These are phyloP conservation scores for Rhodeus uyekii DNA, from an alignment of 2,797 vertebrate species.

Conservation along the genomic window DNA sequence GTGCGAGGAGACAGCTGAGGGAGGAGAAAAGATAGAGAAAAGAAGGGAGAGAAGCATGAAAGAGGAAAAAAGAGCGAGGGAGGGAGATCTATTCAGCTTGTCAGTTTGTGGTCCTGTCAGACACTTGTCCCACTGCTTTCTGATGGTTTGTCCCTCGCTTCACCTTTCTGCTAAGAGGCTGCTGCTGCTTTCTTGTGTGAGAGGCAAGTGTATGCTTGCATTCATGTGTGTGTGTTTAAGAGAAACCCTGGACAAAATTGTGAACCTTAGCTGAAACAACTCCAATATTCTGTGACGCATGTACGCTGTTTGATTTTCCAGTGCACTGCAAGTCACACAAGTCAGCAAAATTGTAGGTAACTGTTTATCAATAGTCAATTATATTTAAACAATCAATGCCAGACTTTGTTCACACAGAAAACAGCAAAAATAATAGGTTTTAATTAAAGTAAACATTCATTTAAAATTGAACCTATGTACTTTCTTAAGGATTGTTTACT, in stretches of 20 bases:
- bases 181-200: constrained; percentile 58
- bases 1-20: constrained; percentile 38
- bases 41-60: constrained; percentile 22
- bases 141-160: constrained; percentile 73
- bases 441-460: not conserved
- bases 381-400: not conserved
- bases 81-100: constrained; percentile 67
- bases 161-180: constrained; percentile 70
- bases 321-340: constrained; percentile 3
- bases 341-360: not conserved
- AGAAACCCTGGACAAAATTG: not conserved
- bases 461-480: not conserved
- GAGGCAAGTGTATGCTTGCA: constrained; percentile 13
- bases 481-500: not conserved
- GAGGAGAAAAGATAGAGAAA: constrained; percentile 35
- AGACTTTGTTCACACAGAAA: not conserved
- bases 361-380: not conserved
- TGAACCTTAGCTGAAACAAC: constrained; percentile 11
- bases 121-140: constrained; percentile 68
- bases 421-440: not conserved
- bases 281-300: not conserved
- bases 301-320: not conserved
- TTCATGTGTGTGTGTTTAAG: constrained; percentile 19
- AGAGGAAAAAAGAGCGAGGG: not conserved
- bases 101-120: constrained; percentile 71